These are phyloP conservation scores for Helleia helle DNA, from an alignment of 2,888 invertebrate species.

Conservation along the genomic window DNA sequence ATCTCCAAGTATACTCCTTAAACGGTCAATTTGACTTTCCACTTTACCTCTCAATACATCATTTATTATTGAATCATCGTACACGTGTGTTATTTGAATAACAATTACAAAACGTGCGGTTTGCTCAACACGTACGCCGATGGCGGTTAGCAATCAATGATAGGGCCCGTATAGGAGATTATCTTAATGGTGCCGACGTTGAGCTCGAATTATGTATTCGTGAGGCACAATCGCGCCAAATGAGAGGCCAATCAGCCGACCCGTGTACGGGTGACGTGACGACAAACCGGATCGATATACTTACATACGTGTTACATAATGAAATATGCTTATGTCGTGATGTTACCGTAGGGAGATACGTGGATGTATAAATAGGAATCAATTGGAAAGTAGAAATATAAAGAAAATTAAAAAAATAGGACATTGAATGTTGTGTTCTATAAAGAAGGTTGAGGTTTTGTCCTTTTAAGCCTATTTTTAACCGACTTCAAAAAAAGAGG, in stretches of 20 bases:
- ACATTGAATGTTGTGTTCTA: too few species aligned
- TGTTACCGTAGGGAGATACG: too few species aligned
- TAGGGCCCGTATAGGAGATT: conserved; percentile 40
- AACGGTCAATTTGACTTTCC: too few species aligned
- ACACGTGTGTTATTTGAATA: not conserved
- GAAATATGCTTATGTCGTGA: too few species aligned
- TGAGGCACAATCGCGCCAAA: conserved; percentile 60
- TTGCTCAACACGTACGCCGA: conserved; percentile 15
- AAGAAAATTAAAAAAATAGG: too few species aligned
- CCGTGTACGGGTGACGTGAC: conserved; percentile 38
- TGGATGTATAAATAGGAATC: too few species aligned
- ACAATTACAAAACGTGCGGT: conserved; percentile 10
- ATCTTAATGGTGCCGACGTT: conserved; percentile 55
- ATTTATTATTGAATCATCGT: not conserved
- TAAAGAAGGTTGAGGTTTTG: too few species aligned
- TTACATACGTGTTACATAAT: conserved; percentile 16
- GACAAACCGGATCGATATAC: conserved; percentile 46
- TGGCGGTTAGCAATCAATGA: conserved; percentile 36
- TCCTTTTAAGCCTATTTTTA: too few species aligned
- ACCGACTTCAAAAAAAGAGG: too few species aligned
- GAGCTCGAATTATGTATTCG: conserved; percentile 64
- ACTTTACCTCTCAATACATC: too few species aligned
- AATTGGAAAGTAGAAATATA: too few species aligned
- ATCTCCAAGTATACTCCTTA: too few species aligned
- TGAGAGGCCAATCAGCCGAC: conserved; percentile 63